These are phyloP conservation scores for Rambutsinella grinnellia DNA, from an alignment of 2,888 invertebrate species.

Conservation along the genomic window DNA sequence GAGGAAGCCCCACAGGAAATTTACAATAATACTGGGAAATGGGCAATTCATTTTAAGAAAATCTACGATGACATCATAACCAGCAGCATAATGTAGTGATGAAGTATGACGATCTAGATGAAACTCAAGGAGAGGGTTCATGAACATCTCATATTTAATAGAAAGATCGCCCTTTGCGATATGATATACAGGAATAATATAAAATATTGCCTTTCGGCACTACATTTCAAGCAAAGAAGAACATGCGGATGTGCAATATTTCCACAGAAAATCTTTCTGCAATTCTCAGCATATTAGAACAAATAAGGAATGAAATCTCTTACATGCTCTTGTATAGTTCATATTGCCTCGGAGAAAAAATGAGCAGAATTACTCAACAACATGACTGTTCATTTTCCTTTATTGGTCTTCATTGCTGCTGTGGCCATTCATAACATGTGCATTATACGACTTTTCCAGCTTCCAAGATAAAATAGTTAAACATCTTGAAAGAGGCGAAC, in stretches of 20 bases:
- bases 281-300: constrained; percentile 46
- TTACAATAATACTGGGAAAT: constrained; percentile 48
- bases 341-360: constrained; percentile 42
- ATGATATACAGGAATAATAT: too few species aligned
- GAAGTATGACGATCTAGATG: constrained; percentile 22
- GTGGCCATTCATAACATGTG: too few species aligned
- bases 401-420: constrained; percentile 30
- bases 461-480: too few species aligned
- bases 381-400: constrained; percentile 47
- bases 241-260: constrained; percentile 22
- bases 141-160: neutral
- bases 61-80: constrained; percentile 54
- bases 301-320: neutral
- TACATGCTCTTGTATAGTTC: too few species aligned
- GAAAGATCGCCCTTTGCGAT: constrained; percentile 14
- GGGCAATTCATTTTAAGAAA: constrained; percentile 54
- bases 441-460: too few species aligned
- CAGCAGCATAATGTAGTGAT: too few species aligned
- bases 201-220: too few species aligned
- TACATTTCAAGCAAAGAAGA: too few species aligned
- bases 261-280: constrained; percentile 26
- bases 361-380: constrained; percentile 30
- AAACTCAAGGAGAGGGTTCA: constrained; percentile 22
- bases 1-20: constrained; percentile 42
- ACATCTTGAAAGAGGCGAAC: too few species aligned